Evolutionary conservation across 1,140 invertebrate genomes (phyloP), one percentile per base, ranked within the genome.

Genomic region (Eufriesea mexicana): DNA sequence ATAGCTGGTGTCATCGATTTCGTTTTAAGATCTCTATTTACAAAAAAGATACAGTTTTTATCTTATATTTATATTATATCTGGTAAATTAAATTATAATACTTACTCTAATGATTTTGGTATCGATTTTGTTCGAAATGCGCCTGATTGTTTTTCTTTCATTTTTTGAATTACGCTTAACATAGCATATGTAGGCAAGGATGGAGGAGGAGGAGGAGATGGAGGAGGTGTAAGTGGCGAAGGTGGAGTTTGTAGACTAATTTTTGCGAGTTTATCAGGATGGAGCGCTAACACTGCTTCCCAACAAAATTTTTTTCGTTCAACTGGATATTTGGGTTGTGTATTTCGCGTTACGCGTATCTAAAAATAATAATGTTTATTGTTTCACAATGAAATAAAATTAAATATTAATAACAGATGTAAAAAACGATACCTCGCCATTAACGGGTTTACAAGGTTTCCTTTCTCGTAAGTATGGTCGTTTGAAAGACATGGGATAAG

Each of bases 171-270:
- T 45, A 95, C 91, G n/a, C 92, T 88, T 14, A 95, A 84, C 95
- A 95, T 95, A 1, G 95, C 95, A 45, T 95, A 95, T 6, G 95
- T 95, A 18, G 95, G 95, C 28, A 92, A 76, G 5, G 92, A 91
- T 9, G 93, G 70, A 47, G 84, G 88, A 62, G 92, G 88, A 62
- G 92, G 91, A 10, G 91, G 92, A 42, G 92, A 92, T 9, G 93
- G 91, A 70, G 93, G 92, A 5, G 94, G 94, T 25, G 93, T 92
- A 25, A 93, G 86, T 20, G 92, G 89, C 2, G 90, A 90, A 16
- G 88, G 79, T 20, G 86, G 80, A 28, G 91, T 83, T 23, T 94
- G 93, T 57, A 90, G 80, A 85, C 85, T 93, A n/a, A 92, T 90
- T 89, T 94, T 94, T 14, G 94, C 94, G n/a, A 94, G 70, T 86